These are phyloP conservation scores for Drosophila orena DNA, from an alignment of 1,140 invertebrate genomes.

Conservation along the genomic window DNA sequence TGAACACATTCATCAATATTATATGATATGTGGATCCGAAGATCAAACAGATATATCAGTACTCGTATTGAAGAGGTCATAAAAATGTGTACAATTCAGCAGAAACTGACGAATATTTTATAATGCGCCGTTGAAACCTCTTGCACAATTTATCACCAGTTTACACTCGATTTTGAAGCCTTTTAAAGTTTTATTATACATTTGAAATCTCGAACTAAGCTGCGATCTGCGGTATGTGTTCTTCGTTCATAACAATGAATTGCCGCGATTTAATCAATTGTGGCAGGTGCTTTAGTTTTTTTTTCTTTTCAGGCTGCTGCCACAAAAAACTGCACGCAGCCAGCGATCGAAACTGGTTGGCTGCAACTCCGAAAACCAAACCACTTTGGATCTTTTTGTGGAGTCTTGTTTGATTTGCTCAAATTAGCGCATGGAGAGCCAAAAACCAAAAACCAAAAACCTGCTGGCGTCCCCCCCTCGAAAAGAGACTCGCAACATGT, in stretches of 20 bases:
- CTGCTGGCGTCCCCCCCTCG: constrained; percentile 15
- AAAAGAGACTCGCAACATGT: constrained; percentile 37
- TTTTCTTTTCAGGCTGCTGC: constrained; percentile 12
- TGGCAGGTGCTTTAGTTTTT: constrained; percentile 70
- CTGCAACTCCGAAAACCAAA: constrained; percentile 30
- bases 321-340: constrained; percentile 62
- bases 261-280: constrained; percentile 79
- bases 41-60: too few relatives aligned
- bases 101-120: too few relatives aligned
- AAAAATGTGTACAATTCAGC: too few relatives aligned
- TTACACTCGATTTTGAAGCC: too few relatives aligned
- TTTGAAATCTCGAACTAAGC: background rate
- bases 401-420: constrained; percentile 72
- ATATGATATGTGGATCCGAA: background rate
- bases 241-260: constrained; percentile 73
- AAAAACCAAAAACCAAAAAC: constrained; percentile 36
- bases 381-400: constrained; percentile 32
- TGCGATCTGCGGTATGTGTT: constrained; percentile 20
- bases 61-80: too few relatives aligned
- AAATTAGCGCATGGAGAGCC: constrained; percentile 69
- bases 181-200: too few relatives aligned
- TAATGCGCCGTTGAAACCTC: too few relatives aligned
- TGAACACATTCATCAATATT: background rate
- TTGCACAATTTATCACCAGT: too few relatives aligned
- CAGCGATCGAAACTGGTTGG: constrained; percentile 58